Evolutionary conservation across 2,113 vertebrate genomes (phyloP), one percentile per base, ranked within the genome.

Genomic region (Engraulis encrasicolus): DNA sequence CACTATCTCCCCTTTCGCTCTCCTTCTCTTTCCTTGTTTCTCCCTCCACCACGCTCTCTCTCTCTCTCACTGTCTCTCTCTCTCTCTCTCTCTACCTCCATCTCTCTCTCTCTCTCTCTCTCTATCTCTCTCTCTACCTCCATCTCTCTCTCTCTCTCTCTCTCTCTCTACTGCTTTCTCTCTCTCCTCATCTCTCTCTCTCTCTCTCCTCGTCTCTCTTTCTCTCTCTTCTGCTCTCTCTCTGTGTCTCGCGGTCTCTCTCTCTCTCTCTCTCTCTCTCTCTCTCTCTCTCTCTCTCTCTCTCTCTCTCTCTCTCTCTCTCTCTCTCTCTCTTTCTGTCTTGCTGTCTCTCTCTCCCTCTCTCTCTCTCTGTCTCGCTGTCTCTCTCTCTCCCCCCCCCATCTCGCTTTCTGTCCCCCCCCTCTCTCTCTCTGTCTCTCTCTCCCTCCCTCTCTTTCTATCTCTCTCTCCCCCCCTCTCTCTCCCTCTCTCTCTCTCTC

Each of bases 321-420:
- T 81, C 71, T 61, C n/a, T 49, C 19, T 81, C 11, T 61, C 52
- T 81, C 40, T 18, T 27, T 61, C 18, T 37, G 17, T 40, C 80
- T n/a, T n/a, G n/a, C n/a, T n/a, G n/a, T n/a, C n/a, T n/a, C n/a
- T n/a, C n/a, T n/a, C n/a, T n/a, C n/a, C n/a, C n/a, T n/a, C n/a
- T n/a, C n/a, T n/a, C n/a, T n/a, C n/a, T n/a, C n/a, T n/a, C n/a
- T n/a, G n/a, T n/a, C n/a, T n/a, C n/a, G n/a, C n/a, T n/a, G n/a
- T n/a, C n/a, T n/a, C n/a, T n/a, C n/a, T n/a, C n/a, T n/a, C n/a
- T n/a, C n/a, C n/a, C n/a, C n/a, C n/a, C n/a, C n/a, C n/a, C n/a
- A n/a, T n/a, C n/a, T n/a, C n/a, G n/a, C n/a, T n/a, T n/a, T n/a
- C n/a, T n/a, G n/a, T n/a, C n/a, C n/a, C n/a, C n/a, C n/a, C n/a